A percentile compares a stretch with the other conserved stretches of the same genome.
Evolutionary conservation across 2,888 invertebrate species (phyloP).

Genomic region (Isotomurus palustris): DNA sequence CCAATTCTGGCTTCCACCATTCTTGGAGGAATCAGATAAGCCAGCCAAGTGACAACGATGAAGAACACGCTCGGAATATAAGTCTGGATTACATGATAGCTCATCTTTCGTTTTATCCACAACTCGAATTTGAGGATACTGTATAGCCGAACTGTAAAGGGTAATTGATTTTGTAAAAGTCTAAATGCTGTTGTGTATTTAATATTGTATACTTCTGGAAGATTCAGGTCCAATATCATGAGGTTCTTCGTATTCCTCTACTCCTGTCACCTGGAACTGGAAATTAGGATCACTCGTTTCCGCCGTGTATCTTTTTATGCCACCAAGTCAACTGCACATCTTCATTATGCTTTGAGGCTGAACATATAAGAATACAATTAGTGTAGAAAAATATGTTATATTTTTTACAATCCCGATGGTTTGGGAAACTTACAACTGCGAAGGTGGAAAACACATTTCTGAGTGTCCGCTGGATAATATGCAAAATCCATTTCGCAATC

Average conservation of each 20-base stretch:
- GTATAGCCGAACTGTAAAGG: conserved; percentile 18
- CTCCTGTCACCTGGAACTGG: conserved; percentile 27
- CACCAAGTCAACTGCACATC: conserved; percentile 29
- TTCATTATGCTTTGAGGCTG: conserved; percentile 27
- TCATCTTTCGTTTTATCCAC: conserved; percentile 26
- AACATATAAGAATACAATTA: not conserved
- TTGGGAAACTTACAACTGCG: not conserved
- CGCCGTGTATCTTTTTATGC: conserved; percentile 19
- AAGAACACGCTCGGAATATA: conserved; percentile 38
- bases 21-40: conserved; percentile 37
- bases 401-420: not conserved
- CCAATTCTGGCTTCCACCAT: conserved; percentile 42
- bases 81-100: conserved; percentile 40
- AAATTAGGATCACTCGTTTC: conserved; percentile 33
- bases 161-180: not conserved
- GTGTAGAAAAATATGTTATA: not conserved
- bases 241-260: too few species aligned
- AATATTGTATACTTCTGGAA: conserved; percentile 21
- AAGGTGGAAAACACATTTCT: conserved; percentile 34
- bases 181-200: too few species aligned
- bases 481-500: conserved; percentile 30
- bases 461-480: conserved; percentile 38
- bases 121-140: conserved; percentile 24
- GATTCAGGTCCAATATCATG: too few species aligned
- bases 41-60: conserved; percentile 41